Conservation (phyloP, 2,888 invertebrate species). For the Drosophila siamana region DNA sequence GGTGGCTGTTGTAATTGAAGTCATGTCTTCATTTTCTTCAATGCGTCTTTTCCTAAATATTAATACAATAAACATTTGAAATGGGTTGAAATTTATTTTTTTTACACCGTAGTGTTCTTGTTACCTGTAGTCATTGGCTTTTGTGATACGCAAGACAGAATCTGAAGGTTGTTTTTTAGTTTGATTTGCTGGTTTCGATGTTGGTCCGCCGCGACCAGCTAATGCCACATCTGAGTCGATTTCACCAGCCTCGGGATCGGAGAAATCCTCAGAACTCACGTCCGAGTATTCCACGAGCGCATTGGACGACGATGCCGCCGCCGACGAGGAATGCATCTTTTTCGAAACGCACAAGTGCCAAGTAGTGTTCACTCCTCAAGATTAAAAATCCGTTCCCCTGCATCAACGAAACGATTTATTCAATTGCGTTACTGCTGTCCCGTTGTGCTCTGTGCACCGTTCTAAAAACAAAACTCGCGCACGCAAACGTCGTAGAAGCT, state of each 20-base stretch:
- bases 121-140: constrained; percentile 76
- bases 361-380: not conserved
- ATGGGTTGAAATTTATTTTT: not conserved
- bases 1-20: constrained; percentile 29
- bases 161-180: constrained; percentile 53
- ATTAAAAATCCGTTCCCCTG: constrained; percentile 9
- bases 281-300: constrained; percentile 92
- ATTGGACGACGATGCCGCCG: constrained; percentile 47
- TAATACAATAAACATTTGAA: not conserved
- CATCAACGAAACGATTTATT: constrained; percentile 7
- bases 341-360: constrained; percentile 16
- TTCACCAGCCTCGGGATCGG: constrained; percentile 95
- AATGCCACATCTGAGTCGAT: constrained; percentile 87
- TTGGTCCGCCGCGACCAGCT: constrained; percentile 20
- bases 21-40: constrained; percentile 69
- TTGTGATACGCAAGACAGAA: constrained; percentile 47
- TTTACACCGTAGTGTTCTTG: not conserved
- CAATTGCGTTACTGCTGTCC: constrained; percentile 12
- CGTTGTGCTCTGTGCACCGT: constrained; percentile 32
- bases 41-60: constrained; percentile 69
- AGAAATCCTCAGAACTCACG: constrained; percentile 95
- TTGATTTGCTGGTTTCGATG: constrained; percentile 50
- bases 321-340: constrained; percentile 73
- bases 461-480: constrained; percentile 45
- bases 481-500: constrained; percentile 28